These are phyloP conservation scores for Odontamblyopus lacepedii DNA, from an alignment of 2,797 vertebrate species.

Conservation along the genomic window DNA sequence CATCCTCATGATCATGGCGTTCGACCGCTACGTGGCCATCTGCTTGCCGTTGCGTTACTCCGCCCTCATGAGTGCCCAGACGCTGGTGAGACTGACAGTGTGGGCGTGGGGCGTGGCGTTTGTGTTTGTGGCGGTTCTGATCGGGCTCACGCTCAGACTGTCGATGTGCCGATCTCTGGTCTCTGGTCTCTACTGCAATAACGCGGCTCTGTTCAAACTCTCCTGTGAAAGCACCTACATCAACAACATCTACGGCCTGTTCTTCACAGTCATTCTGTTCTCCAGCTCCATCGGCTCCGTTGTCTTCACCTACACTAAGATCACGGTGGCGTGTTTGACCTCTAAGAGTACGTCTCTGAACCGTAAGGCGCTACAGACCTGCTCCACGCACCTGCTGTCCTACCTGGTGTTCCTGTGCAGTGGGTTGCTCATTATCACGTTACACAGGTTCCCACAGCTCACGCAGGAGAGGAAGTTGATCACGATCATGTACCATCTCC, in stretches of 20 bases:
- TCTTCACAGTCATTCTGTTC: constrained; percentile 55
- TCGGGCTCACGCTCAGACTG: constrained; percentile 41
- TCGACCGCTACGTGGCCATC: background rate
- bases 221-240: constrained; percentile 70
- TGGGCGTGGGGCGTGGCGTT: constrained; percentile 53
- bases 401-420: constrained; percentile 63
- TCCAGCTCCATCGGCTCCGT: constrained; percentile 48
- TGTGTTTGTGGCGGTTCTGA: constrained; percentile 36
- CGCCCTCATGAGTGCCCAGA: constrained; percentile 65
- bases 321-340: constrained; percentile 58
- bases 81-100: constrained; percentile 61
- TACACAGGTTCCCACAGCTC: constrained; percentile 25
- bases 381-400: constrained; percentile 49
- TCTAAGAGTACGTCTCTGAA: constrained; percentile 17
- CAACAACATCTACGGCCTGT: constrained; percentile 75
- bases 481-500: background rate
- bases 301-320: constrained; percentile 55
- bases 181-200: constrained; percentile 75
- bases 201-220: constrained; percentile 75
- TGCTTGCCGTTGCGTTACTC: constrained; percentile 67
- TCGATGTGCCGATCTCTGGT: constrained; percentile 65
- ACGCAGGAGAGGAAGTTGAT: constrained; percentile 25
- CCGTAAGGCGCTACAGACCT: background rate
- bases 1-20: constrained; percentile 81
- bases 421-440: constrained; percentile 36